A percentile compares a stretch with the other conserved stretches of the same genome.
phyloP scores from a whole-genome alignment of 2,797 vertebrate genomes.

The Trichosurus vulpecula region DNA sequence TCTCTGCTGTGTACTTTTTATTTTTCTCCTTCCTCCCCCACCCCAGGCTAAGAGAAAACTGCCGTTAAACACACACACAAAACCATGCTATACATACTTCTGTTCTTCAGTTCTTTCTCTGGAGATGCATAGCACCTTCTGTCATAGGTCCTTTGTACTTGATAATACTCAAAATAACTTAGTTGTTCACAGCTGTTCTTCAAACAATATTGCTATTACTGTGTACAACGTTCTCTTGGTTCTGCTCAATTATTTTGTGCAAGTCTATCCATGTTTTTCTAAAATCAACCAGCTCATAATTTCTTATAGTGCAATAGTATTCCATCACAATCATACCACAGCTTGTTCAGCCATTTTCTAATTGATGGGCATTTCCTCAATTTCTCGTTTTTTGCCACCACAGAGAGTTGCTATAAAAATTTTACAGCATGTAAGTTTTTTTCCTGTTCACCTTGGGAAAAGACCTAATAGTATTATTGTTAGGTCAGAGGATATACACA shows the following conservation, averaged over 20 bases:
- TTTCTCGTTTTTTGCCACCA: background rate
- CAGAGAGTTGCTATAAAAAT: background rate
- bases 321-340: background rate
- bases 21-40: too few relatives aligned
- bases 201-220: background rate
- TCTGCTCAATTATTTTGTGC: background rate
- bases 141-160: background rate
- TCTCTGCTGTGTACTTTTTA: too few relatives aligned
- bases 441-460: background rate
- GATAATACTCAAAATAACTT: background rate
- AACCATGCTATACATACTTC: background rate
- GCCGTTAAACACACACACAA: background rate
- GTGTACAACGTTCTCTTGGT: background rate
- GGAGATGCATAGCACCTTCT: too few relatives aligned
- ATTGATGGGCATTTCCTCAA: background rate
- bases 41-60: too few relatives aligned
- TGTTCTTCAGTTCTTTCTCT: background rate
- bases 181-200: background rate
- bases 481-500: background rate
- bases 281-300: background rate
- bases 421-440: background rate
- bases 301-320: background rate
- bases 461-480: background rate
- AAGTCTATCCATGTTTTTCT: background rate
- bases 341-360: background rate